These are phyloP conservation scores for Mesochorus sp. DNA, from an alignment of 2,888 invertebrate genomes.

Conservation along the genomic window DNA sequence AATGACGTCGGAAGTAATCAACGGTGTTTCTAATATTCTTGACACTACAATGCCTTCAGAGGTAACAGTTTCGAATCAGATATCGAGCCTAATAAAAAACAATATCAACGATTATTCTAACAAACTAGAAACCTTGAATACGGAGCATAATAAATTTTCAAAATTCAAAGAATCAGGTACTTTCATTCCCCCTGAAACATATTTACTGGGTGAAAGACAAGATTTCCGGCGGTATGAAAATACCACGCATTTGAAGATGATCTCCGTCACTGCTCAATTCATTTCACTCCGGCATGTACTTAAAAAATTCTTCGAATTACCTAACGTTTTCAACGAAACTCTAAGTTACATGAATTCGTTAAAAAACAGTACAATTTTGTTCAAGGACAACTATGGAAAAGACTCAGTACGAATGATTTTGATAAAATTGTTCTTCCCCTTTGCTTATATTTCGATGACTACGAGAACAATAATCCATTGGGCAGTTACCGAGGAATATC, in stretches of 20 bases:
- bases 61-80: background rate
- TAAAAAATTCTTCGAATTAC: conserved; percentile 50
- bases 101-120: background rate
- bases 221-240: conserved; percentile 26
- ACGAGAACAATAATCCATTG: conserved; percentile 59
- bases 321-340: conserved; percentile 38
- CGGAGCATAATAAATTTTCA: conserved; percentile 41
- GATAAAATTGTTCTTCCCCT: conserved; percentile 51
- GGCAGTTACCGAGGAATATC: conserved; percentile 57
- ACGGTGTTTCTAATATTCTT: conserved; percentile 16
- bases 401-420: conserved; percentile 11
- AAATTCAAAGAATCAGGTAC: conserved; percentile 29
- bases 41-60: conserved; percentile 11
- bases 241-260: conserved; percentile 23
- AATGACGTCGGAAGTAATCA: background rate
- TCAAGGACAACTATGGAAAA: conserved; percentile 53
- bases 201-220: conserved; percentile 48
- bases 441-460: conserved; percentile 61
- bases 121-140: conserved; percentile 16
- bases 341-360: conserved; percentile 39
- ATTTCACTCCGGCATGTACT: conserved; percentile 44
- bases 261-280: conserved; percentile 51
- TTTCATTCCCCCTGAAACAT: conserved; percentile 45
- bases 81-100: background rate
- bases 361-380: conserved; percentile 49